Base-by-base conservation (phyloP, 2,113 vertebrate species). In the Bucco capensis region DNA sequence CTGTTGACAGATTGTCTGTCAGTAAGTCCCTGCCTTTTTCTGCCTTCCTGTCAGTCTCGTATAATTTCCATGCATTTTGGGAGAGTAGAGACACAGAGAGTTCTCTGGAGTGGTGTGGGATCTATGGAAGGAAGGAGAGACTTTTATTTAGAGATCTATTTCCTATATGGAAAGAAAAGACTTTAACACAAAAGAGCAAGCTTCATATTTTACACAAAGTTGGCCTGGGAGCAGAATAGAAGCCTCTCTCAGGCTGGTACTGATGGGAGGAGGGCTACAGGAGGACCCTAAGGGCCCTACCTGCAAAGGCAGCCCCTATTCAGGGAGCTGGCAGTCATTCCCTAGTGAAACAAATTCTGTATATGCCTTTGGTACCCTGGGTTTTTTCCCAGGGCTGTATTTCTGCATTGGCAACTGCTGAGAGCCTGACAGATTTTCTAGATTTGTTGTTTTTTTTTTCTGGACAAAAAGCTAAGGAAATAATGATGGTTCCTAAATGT, bases 161-260 rank as follows among this genome's bases (percentile, higher is more conserved):
- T 44, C 57, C n/a, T 69, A 16, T 47, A 23, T 37, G 27, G 44
- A 83, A 93, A 70, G 40, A 76, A 86, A 62, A 69, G 23, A 60
- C 14, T 0, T 0, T 58, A n/a, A 76, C 40, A 50, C 19, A 57
- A 75, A 65, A 33, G 17, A 9, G 8, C 3, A 1, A 16, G 28
- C 19, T 49, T 64, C 4, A 1, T 53, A 19, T 86, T 83, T 83
- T 66, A 31, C 35, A 61, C 14, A 5, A 11, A 70, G 24, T n/a
- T 82, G 31, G 19, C 35, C 24, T 8, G 10, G 47, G 69, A 61
- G 40, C 50, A 61, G 17, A 90, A 17, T 14, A 77, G 44, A 22
- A 65, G 37, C 64, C 58, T 65, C 33, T 67, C 35, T 8, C 60
- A 44, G 38, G 30, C 53, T 24, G 13, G 10, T 37, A 12, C 23